Percentiles rank a stretch among this genome's conserved stretches.
phyloP scores from a whole-genome alignment of 2,888 invertebrate species.

The Itoplectis maculator region DNA sequence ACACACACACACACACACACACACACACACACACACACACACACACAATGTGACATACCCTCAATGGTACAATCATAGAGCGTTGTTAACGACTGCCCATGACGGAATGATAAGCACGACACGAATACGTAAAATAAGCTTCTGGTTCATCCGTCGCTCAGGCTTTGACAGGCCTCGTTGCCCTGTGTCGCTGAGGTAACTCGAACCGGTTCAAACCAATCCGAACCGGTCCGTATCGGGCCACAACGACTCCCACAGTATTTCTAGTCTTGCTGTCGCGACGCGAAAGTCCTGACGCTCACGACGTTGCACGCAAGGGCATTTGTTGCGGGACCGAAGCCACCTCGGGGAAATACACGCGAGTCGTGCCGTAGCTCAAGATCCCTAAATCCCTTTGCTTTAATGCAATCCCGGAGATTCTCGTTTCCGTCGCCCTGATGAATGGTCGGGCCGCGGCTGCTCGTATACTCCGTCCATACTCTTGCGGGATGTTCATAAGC shows the following conservation, averaged over 20 bases:
- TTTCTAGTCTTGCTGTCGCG: background rate
- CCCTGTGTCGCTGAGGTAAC: background rate
- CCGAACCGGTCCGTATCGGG: background rate
- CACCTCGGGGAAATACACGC: slow-evolving; percentile 2
- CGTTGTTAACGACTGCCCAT: slow-evolving; percentile 1
- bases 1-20: too few relatives aligned
- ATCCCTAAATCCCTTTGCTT: slow-evolving; percentile 4
- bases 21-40: too few relatives aligned
- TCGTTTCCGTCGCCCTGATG: slow-evolving; percentile 13
- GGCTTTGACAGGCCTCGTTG: background rate
- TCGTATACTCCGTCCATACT: background rate
- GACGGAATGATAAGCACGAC: background rate
- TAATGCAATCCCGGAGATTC: slow-evolving; percentile 32
- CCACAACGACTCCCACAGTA: background rate
- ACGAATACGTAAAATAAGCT: background rate
- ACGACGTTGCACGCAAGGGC: background rate
- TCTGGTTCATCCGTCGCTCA: background rate
- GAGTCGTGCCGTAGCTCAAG: background rate
- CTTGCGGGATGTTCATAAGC: background rate
- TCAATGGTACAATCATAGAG: slow-evolving; percentile 27
- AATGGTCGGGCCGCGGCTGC: background rate
- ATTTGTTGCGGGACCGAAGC: slow-evolving; percentile 12
- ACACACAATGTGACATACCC: background rate
- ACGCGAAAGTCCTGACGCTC: background rate
- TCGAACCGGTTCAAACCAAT: background rate